phyloP scores from a whole-genome alignment of 2,797 vertebrate genomes.

The Stomatorhinus walkeri region DNA sequence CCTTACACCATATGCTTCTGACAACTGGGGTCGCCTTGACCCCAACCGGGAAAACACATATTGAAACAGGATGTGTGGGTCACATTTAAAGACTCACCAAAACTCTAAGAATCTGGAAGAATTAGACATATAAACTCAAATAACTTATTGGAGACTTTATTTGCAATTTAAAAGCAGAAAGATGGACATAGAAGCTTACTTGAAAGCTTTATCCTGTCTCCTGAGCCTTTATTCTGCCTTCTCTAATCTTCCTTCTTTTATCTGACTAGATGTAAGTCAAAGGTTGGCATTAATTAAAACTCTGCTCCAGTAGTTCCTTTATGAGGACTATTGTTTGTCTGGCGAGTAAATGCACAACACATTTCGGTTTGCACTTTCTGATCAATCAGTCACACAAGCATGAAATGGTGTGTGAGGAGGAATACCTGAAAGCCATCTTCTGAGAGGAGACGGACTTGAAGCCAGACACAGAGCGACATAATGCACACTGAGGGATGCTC shows the following conservation, averaged over 20 bases:
- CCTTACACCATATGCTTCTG: neutral
- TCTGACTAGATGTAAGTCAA: neutral
- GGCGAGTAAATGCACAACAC: neutral
- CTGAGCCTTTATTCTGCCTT: neutral
- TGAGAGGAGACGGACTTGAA: neutral
- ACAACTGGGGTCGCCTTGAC: neutral
- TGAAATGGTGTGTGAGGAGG: neutral
- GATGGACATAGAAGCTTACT: conserved; percentile 3
- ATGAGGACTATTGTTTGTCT: conserved; percentile 2
- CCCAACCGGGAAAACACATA: neutral
- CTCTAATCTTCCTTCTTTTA: neutral
- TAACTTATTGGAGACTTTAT: conserved; percentile 1
- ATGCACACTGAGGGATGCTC: neutral
- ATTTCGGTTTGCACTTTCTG: neutral
- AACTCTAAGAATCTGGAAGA: neutral
- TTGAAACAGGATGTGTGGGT: neutral
- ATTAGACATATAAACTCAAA: neutral
- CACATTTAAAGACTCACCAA: neutral
- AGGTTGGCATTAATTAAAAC: conserved; percentile 22
- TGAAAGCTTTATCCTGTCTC: neutral
- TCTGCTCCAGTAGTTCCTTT: conserved; percentile 3
- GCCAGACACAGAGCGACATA: neutral
- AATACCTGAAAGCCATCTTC: neutral
- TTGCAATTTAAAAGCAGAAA: neutral
- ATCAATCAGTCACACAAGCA: neutral